Base-by-base conservation (phyloP, 2,797 vertebrate genomes). In the Chelon labrosus region DNA sequence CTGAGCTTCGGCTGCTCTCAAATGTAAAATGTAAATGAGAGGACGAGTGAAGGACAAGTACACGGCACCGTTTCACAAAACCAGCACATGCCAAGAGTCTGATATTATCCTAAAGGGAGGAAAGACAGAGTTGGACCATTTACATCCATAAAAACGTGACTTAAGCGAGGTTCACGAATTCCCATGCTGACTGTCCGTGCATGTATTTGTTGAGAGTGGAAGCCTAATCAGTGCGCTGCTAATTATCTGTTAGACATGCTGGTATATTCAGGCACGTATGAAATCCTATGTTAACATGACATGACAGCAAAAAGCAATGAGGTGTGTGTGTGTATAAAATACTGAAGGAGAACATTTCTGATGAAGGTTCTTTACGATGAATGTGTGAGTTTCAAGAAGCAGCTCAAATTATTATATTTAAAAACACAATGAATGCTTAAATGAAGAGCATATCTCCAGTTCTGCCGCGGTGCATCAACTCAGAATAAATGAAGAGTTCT, bases 41-140 rank as follows among this genome's bases (percentile, higher is more conserved):
- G 51, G 58, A 59, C 44, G 17, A 51, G 31, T n/a, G 52, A 74
- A 61, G 42, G 39, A 54, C 50, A 59, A 50, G 63, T 37, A 77
- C 66, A 80, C 44, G 77, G 54, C 64, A 46, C n/a, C 20, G 12
- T 69, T 44, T 75, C 37, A 62, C 20, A 57, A 58, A 35, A 65
- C 22, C 46, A 46, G 27, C 39, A 41, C 20, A 42, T 50, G 62
- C 56, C 58, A 70, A 47, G 31, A 20, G n/a, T 55, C 13, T 51
- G 2, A 25, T 20, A 27, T 54, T 38, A 42, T 42, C 65, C 1
- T 49, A n/a, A 38, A 39, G 50, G 58, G 50, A 60, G 46, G 7
- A 64, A 38, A 65, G 39, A 12, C 16, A 13, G 6, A 14, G 31
- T 9, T 55, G 56, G 35, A 65, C 12, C 46, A 31, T 51, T n/a